A percentile compares a stretch with the other conserved stretches of the same genome.
phyloP scores from a whole-genome alignment of 2,888 invertebrate genomes.

The Tubulanus polymorphus region DNA sequence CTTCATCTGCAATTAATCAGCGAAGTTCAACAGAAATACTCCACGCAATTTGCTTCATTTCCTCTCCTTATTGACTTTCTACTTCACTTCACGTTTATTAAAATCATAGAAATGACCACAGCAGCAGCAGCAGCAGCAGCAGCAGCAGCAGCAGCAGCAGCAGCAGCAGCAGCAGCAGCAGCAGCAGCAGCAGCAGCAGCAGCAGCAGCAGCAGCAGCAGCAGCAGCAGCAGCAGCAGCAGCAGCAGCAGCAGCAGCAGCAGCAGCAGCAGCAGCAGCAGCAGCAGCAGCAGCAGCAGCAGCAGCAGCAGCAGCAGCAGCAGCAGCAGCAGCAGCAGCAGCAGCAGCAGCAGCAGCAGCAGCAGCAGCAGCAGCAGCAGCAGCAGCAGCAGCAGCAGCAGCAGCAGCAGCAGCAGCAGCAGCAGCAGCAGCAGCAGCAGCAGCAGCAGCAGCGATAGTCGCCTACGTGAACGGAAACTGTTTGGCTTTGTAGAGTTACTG shows the following conservation, averaged over 20 bases:
- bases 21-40: too few species aligned
- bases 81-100: too few species aligned
- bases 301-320: conserved; percentile 1
- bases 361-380: conserved; percentile 2
- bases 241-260: background rate
- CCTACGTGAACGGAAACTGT: too few species aligned
- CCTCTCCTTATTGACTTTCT: too few species aligned
- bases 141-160: background rate
- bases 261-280: conserved; percentile 8
- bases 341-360: conserved; percentile 2
- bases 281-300: background rate
- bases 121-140: background rate
- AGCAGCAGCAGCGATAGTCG: too few species aligned
- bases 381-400: background rate
- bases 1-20: too few species aligned
- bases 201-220: background rate
- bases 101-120: background rate
- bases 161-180: conserved; percentile 1
- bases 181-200: conserved; percentile 5
- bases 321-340: conserved; percentile 5
- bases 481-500: too few species aligned
- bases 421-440: too few species aligned
- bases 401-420: too few species aligned
- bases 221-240: conserved; percentile 6
- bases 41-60: too few species aligned